phyloP scores from a whole-genome alignment of 2,888 invertebrate genomes.

The Leucoptera coffeella region DNA sequence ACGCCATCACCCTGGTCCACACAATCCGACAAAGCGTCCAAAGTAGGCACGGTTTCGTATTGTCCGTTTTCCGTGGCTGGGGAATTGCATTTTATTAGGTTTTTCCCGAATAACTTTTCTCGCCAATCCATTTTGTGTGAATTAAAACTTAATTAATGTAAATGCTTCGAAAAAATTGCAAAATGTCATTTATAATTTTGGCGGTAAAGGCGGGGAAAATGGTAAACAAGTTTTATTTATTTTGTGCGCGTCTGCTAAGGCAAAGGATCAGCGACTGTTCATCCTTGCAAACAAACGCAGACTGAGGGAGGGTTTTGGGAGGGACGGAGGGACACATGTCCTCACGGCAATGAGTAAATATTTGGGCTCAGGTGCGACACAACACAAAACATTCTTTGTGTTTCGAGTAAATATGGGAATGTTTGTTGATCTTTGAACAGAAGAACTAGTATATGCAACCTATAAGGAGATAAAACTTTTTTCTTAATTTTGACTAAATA shows the following conservation, averaged over 20 bases:
- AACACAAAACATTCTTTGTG: no score
- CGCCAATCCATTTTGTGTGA: slow-evolving; percentile 60
- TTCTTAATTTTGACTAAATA: no score
- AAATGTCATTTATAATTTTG: background rate
- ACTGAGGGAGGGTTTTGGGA: slow-evolving; percentile 14
- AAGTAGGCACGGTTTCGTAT: slow-evolving; percentile 34
- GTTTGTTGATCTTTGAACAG: no score
- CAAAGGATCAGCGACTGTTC: slow-evolving; percentile 24
- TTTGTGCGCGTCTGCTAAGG: slow-evolving; percentile 12
- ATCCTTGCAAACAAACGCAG: slow-evolving; percentile 28
- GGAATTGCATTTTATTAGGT: slow-evolving; percentile 45
- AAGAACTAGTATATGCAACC: no score
- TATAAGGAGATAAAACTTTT: no score
- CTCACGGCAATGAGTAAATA: slow-evolving; percentile 2
- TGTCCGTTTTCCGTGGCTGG: slow-evolving; percentile 31
- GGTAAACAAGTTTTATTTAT: slow-evolving; percentile 9
- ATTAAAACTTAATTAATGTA: no score
- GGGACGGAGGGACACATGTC: slow-evolving; percentile 9
- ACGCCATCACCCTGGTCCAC: slow-evolving; percentile 44
- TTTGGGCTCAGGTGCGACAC: no score
- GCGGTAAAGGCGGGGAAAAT: no score
- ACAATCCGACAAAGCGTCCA: slow-evolving; percentile 34
- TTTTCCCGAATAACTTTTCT: slow-evolving; percentile 55
- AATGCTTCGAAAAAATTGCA: background rate
- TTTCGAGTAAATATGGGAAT: no score